Base-by-base conservation (phyloP, 2,888 invertebrate genomes). In the Euplexia lucipara region DNA sequence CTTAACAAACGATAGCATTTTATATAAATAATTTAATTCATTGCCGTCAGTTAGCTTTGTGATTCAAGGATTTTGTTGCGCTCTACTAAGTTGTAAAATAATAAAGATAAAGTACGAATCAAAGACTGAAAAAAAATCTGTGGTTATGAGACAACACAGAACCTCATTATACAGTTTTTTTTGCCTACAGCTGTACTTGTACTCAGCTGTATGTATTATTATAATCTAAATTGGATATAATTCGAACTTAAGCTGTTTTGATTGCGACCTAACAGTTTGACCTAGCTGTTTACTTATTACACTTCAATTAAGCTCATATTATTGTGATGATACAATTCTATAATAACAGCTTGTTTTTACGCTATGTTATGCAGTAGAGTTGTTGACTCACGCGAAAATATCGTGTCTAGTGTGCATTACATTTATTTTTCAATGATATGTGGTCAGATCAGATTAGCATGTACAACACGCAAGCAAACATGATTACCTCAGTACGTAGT, bases 381-480 rank as follows among this genome's bases (percentile, higher is more conserved):
- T 57, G 30, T 44, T 30, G 30, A 35, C 22, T 35, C 16, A 41
- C 30, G 26, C 42, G 32, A 35, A 54, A 22, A 41, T 73, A 3
- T 54, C 58, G 70, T 75, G 62, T 49, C 5, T 12, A 52, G 26
- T 9, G 8, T 37, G 9, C 34, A 20, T 41, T 42, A 32, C 26
- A 49, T 58, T 72, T 45, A 42, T 35, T 39, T 60, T 45, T 62
- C 14, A 39, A 56, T 56, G 18, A 22, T 44, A 30, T 34, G 39
- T 30, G 14, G 14, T 18, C 26, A 32, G 39, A 12, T 16, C 8
- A 9, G 14, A 52, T 37, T 42, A 30, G 22, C 47, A 39, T 56
- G 63, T 63, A 47, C n/a, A 26, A 42, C 63, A 75, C 58, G 44
- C 49, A 30, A 74, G 32, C 49, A 54, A 49, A 53, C 41, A 67